phyloP scores from a whole-genome alignment of 1,140 invertebrate species.

The Drosophila grimshawi region DNA sequence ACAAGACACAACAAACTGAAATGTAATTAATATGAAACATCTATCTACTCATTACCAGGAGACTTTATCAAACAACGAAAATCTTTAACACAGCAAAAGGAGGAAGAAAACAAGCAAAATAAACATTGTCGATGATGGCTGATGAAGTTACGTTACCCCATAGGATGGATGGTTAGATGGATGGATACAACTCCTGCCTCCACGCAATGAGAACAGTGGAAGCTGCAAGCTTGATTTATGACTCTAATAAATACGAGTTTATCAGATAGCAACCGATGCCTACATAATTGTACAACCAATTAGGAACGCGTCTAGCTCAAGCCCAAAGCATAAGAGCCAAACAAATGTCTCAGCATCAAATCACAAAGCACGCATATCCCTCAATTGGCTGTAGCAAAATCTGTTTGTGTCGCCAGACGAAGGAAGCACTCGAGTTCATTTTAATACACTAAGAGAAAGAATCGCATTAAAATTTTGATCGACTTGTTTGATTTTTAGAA shows the following conservation, averaged over 20 bases:
- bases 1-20: conserved; percentile 44
- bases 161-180: too few relatives aligned
- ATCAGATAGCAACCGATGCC: conserved; percentile 69
- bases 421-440: too few relatives aligned
- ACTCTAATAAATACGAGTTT: conserved; percentile 77
- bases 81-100: conserved; percentile 46
- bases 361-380: not conserved
- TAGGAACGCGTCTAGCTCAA: conserved; percentile 68
- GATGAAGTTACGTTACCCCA: too few relatives aligned
- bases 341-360: conserved; percentile 18
- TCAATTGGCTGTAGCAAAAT: too few relatives aligned
- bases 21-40: conserved; percentile 73
- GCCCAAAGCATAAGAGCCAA: conserved; percentile 53
- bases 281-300: conserved; percentile 75
- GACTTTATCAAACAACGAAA: conserved; percentile 60
- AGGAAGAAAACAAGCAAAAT: conserved; percentile 26
- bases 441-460: too few relatives aligned
- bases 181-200: not conserved
- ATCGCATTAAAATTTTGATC: too few relatives aligned
- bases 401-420: too few relatives aligned
- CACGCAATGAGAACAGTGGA: conserved; percentile 21
- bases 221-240: conserved; percentile 70
- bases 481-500: too few relatives aligned
- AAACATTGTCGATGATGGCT: conserved; percentile 1
- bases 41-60: conserved; percentile 65